A percentile compares a stretch with the other conserved stretches of the same genome.
These are phyloP conservation scores for Lutraria lutraria DNA, from an alignment of 2,888 invertebrate species.

Conservation along the genomic window DNA sequence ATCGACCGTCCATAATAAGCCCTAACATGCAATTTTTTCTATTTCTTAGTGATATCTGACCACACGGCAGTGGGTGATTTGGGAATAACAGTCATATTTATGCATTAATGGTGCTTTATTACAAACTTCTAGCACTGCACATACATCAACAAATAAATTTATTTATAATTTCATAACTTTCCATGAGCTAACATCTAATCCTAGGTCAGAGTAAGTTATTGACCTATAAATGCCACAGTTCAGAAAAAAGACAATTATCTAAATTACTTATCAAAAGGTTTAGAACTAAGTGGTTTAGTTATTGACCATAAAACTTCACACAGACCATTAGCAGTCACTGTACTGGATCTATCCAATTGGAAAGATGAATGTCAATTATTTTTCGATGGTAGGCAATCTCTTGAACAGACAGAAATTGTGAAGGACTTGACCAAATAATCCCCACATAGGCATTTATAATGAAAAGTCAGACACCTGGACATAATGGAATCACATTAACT, in stretches of 20 bases:
- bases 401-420: not conserved
- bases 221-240: not conserved
- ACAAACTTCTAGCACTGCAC: too few species aligned
- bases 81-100: too few species aligned
- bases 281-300: not conserved
- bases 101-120: too few species aligned
- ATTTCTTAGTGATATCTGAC: too few species aligned
- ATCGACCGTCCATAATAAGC: too few species aligned
- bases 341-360: not conserved
- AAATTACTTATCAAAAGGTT: conserved; percentile 10
- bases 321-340: not conserved
- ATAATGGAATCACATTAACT: not conserved
- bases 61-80: too few species aligned
- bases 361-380: not conserved
- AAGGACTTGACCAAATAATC: not conserved
- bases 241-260: conserved; percentile 7
- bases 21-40: too few species aligned
- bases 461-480: not conserved
- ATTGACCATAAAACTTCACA: not conserved
- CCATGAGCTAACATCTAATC: not conserved
- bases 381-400: not conserved
- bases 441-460: not conserved
- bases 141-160: too few species aligned
- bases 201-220: not conserved
- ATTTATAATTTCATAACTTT: not conserved